A percentile compares a stretch with the other conserved stretches of the same genome.
Conservation (phyloP, 2,888 invertebrate species). For the Sialis lutaria region DNA sequence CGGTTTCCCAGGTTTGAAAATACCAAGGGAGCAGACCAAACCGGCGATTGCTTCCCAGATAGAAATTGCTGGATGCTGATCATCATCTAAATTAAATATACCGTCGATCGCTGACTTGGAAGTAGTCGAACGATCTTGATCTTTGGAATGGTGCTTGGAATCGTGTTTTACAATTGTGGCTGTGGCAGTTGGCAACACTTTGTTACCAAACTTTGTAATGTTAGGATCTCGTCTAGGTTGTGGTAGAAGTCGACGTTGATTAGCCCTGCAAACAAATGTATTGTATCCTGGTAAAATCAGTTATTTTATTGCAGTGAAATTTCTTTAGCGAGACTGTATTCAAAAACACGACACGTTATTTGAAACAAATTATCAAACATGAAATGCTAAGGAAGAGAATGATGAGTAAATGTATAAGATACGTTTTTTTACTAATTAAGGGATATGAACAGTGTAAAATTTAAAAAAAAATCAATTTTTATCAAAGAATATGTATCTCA, state of each 20-base stretch:
- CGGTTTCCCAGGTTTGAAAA: neutral
- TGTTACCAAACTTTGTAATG: constrained; percentile 1
- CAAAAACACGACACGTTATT: too few species aligned
- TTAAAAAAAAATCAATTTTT: too few species aligned
- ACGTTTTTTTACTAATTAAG: too few species aligned
- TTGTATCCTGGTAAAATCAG: too few species aligned
- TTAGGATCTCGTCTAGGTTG: neutral
- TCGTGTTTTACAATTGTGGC: constrained; percentile 3
- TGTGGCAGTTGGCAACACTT: constrained; percentile 1
- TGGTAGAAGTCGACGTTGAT: neutral
- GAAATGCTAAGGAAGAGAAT: too few species aligned
- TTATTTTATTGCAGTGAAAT: too few species aligned
- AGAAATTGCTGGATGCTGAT: neutral
- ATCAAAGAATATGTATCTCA: too few species aligned
- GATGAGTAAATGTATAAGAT: too few species aligned
- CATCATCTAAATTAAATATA: neutral
- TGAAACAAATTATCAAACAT: too few species aligned
- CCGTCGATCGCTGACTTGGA: neutral
- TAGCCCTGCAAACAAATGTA: too few species aligned
- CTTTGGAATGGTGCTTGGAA: neutral
- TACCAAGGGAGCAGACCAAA: neutral
- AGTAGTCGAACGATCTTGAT: neutral
- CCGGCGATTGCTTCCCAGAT: neutral
- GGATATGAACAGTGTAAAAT: too few species aligned
- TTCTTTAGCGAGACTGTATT: too few species aligned